Evolutionary conservation across 2,888 invertebrate species (phyloP).

Genomic region (Margaritifera margaritifera): DNA sequence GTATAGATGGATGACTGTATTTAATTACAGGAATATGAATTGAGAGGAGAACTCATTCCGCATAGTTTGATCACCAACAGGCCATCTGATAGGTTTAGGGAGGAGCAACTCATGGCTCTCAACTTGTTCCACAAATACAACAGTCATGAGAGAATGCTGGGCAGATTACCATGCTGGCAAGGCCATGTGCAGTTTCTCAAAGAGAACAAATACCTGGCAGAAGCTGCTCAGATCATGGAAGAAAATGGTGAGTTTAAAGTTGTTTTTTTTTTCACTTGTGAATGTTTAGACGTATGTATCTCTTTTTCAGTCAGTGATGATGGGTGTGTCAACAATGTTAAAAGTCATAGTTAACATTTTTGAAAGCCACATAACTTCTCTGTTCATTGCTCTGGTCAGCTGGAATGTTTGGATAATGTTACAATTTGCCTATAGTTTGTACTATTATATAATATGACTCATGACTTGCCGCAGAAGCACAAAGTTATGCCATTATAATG

Average conservation of each 20-base stretch:
- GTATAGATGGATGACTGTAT: too few relatives aligned
- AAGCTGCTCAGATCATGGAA: slow-evolving; percentile 43
- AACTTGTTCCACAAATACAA: slow-evolving; percentile 39
- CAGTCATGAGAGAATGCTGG: slow-evolving; percentile 46
- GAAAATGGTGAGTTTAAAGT: slow-evolving; percentile 37
- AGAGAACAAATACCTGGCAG: slow-evolving; percentile 36
- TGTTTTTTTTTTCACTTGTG: background rate
- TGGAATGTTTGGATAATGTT: too few relatives aligned
- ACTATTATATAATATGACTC: too few relatives aligned
- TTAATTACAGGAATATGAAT: slow-evolving; percentile 32
- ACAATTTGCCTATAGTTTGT: too few relatives aligned
- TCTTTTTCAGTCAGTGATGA: too few relatives aligned
- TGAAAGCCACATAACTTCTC: too few relatives aligned
- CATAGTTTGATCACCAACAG: slow-evolving; percentile 37
- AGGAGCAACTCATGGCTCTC: slow-evolving; percentile 53
- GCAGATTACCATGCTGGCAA: slow-evolving; percentile 36
- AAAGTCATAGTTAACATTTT: too few relatives aligned
- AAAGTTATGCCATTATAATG: too few relatives aligned
- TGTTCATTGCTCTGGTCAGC: too few relatives aligned
- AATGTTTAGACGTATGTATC: too few relatives aligned
- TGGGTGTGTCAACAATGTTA: too few relatives aligned
- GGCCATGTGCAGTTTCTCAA: slow-evolving; percentile 52
- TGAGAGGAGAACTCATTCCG: slow-evolving; percentile 35
- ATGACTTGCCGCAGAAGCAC: too few relatives aligned
- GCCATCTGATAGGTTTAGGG: slow-evolving; percentile 41